phyloP scores from a whole-genome alignment of 2,797 vertebrate species.

The Melanogrammus aeglefinus region DNA sequence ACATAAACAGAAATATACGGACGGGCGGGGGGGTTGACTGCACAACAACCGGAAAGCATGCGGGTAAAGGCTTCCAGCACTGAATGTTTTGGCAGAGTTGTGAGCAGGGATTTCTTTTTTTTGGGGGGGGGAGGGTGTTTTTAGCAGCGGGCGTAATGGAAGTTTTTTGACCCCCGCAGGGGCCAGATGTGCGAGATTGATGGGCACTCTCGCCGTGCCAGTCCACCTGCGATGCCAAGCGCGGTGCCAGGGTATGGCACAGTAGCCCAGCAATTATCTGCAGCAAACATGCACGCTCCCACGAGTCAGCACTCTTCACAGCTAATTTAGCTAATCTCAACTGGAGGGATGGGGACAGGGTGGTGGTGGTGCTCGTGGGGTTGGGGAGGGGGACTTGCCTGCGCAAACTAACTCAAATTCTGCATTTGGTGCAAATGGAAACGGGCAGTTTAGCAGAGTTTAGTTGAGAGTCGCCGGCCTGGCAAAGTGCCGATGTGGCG shows the following conservation, averaged over 20 bases:
- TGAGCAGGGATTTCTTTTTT: constrained; percentile 39
- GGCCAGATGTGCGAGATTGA: constrained; percentile 68
- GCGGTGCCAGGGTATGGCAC: constrained; percentile 56
- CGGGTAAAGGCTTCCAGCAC: constrained; percentile 21
- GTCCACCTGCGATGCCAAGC: constrained; percentile 67
- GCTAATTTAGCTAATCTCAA: constrained; percentile 75
- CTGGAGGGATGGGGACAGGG: constrained; percentile 46
- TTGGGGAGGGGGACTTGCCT: constrained; percentile 63
- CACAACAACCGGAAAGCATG: background rate
- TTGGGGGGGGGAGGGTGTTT: constrained; percentile 48
- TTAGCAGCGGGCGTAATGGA: constrained; percentile 59
- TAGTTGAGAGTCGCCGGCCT: constrained; percentile 26
- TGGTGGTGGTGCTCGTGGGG: background rate
- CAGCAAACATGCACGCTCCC: constrained; percentile 63
- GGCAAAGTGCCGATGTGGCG: constrained; percentile 22
- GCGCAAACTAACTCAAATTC: constrained; percentile 50
- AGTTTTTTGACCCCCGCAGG: constrained; percentile 55
- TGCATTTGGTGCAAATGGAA: constrained; percentile 48
- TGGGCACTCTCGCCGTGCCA: constrained; percentile 58
- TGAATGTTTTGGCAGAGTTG: constrained; percentile 33
- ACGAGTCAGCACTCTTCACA: constrained; percentile 72
- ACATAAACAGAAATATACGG: background rate
- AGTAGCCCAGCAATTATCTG: constrained; percentile 69
- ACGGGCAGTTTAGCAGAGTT: constrained; percentile 20
- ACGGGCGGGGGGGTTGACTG: background rate